Percentiles rank a stretch among this genome's conserved stretches.
These are phyloP conservation scores for Laticauda laticaudata DNA, from an alignment of 2,113 vertebrate genomes.

Conservation along the genomic window DNA sequence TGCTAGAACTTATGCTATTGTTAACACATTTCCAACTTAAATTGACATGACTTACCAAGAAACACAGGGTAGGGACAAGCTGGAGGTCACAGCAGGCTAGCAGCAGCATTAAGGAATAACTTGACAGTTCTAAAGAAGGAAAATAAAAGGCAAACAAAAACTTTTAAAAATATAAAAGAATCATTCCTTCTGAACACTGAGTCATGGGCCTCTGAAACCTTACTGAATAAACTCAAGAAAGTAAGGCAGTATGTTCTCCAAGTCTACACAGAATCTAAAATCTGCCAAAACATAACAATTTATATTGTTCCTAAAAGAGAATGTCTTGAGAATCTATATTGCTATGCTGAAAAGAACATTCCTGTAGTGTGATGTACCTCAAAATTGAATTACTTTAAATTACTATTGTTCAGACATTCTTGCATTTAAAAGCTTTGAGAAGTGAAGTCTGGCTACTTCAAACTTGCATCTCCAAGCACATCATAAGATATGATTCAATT, in stretches of 20 bases:
- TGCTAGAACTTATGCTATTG: background rate
- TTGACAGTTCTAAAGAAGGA: slow-evolving; percentile 79
- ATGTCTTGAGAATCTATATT: background rate
- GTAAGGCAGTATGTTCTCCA: background rate
- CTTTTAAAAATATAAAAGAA: background rate
- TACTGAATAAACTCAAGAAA: background rate
- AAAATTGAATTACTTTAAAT: slow-evolving; percentile 12
- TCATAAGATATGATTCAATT: background rate
- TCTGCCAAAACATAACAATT: background rate
- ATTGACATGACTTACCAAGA: slow-evolving; percentile 69
- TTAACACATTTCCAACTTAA: background rate
- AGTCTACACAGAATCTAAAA: background rate
- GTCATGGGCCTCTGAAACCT: background rate
- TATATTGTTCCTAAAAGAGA: background rate
- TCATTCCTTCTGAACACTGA: background rate
- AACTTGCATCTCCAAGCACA: background rate
- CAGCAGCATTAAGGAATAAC: slow-evolving; percentile 69
- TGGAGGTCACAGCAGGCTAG: slow-evolving; percentile 76
- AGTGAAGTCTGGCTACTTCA: background rate
- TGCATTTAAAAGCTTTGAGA: background rate
- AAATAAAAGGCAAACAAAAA: slow-evolving; percentile 1
- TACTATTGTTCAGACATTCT: background rate
- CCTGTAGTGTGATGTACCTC: background rate
- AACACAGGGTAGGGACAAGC: slow-evolving; percentile 57
- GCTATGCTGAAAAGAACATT: background rate